Percentiles rank a stretch among this genome's conserved stretches.
phyloP scores from a whole-genome alignment of 1,140 invertebrate species.

The Achroia grisella region DNA sequence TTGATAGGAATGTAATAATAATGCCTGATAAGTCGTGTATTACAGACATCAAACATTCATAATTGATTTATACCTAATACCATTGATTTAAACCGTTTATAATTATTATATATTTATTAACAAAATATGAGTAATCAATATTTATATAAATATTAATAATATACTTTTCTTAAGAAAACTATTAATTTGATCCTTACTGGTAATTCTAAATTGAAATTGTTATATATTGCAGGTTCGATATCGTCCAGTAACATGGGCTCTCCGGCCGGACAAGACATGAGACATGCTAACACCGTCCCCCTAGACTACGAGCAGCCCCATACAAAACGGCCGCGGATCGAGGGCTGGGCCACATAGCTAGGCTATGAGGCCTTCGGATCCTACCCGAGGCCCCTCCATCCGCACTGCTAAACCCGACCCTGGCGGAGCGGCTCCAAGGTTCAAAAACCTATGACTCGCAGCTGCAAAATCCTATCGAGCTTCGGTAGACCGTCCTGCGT shows the following conservation, averaged over 20 bases:
- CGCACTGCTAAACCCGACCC: constrained; percentile 49
- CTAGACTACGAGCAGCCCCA: constrained; percentile 87
- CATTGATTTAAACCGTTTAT: no score
- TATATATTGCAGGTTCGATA: constrained; percentile 79
- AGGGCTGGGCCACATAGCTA: constrained; percentile 90
- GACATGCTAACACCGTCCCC: constrained; percentile 71
- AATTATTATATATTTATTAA: no score
- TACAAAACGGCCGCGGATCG: constrained; percentile 87
- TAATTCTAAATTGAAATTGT: no score
- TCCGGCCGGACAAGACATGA: constrained; percentile 77
- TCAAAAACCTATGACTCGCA: constrained; percentile 14
- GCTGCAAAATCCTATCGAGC: constrained; percentile 32
- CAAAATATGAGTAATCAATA: no score
- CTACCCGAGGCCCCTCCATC: constrained; percentile 60
- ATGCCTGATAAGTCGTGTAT: no score
- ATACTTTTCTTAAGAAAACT: no score
- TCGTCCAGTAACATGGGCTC: constrained; percentile 86
- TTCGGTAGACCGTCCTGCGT: constrained; percentile 38
- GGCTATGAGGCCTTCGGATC: constrained; percentile 68
- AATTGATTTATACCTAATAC: no score
- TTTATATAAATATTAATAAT: no score
- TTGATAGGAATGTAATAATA: no score
- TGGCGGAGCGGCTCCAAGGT: not conserved
- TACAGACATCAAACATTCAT: no score
- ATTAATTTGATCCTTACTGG: no score